These are phyloP conservation scores for Barnardius zonarius DNA, from an alignment of 2,113 vertebrate genomes.

Conservation along the genomic window DNA sequence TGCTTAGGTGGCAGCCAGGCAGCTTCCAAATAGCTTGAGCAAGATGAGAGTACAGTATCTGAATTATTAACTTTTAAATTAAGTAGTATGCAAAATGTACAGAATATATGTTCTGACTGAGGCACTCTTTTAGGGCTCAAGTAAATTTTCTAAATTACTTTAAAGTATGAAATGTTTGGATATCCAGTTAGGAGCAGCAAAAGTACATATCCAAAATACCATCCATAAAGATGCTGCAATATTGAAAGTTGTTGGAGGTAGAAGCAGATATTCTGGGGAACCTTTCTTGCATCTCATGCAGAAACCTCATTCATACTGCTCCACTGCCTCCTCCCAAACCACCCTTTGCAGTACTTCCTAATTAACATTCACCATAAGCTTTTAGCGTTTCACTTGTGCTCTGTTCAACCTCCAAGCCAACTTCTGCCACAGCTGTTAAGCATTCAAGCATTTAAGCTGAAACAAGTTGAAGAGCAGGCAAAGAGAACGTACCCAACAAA, in stretches of 20 bases:
- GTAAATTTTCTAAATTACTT: neutral
- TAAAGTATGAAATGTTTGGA: neutral
- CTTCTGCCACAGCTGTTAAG: neutral
- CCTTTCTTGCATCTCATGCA: neutral
- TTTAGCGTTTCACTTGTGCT: rapidly evolving
- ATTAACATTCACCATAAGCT: neutral
- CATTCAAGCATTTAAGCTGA: neutral
- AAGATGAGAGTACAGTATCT: neutral
- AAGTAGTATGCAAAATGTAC: neutral
- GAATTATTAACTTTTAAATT: neutral
- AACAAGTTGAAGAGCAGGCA: neutral
- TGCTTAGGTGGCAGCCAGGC: neutral
- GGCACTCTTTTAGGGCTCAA: neutral
- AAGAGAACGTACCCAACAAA: neutral
- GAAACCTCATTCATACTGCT: neutral
- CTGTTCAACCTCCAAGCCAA: neutral
- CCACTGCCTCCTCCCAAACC: neutral
- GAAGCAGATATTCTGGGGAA: neutral
- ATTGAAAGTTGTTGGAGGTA: neutral
- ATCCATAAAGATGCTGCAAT: neutral
- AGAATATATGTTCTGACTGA: neutral
- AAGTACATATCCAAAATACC: neutral
- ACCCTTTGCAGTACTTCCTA: neutral
- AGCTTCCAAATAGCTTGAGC: neutral
- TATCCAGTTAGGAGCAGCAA: neutral